Percentiles rank a stretch among this genome's conserved stretches.
These are phyloP conservation scores for Pimephales promelas DNA, from an alignment of 2,113 vertebrate genomes.

Conservation along the genomic window DNA sequence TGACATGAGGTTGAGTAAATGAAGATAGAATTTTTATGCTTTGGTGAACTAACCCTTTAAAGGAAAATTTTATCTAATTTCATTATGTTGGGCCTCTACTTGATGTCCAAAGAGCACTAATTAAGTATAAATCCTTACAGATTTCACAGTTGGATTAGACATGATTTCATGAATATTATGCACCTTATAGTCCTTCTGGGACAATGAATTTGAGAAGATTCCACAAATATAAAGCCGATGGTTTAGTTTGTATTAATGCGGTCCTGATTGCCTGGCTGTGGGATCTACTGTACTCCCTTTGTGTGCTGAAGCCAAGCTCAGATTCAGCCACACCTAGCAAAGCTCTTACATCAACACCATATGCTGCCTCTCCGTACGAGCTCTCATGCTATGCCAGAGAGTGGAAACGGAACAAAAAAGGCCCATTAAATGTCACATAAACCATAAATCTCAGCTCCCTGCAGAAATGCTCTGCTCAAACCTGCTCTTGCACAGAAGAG, in stretches of 20 bases:
- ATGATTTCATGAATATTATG: constrained; percentile 3
- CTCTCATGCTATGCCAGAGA: constrained; percentile 40
- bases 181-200: not conserved
- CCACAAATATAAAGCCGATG: not conserved
- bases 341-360: constrained; percentile 49
- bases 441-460: constrained; percentile 39
- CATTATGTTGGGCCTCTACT: not conserved
- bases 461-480: constrained; percentile 48
- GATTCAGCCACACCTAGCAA: constrained; percentile 48
- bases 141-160: not conserved
- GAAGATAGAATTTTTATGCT: not conserved
- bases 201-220: not conserved
- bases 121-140: not conserved
- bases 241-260: not conserved
- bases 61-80: not conserved
- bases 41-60: not conserved
- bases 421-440: constrained; percentile 45
- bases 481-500: constrained; percentile 27
- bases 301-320: constrained; percentile 26
- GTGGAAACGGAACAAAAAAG: constrained; percentile 33
- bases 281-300: constrained; percentile 27
- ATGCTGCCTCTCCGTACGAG: constrained; percentile 35
- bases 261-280: constrained; percentile 9
- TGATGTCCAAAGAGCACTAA: not conserved
- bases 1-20: not conserved